Conservation (phyloP, 2,113 vertebrate species). For the Syrrhaptes paradoxus region DNA sequence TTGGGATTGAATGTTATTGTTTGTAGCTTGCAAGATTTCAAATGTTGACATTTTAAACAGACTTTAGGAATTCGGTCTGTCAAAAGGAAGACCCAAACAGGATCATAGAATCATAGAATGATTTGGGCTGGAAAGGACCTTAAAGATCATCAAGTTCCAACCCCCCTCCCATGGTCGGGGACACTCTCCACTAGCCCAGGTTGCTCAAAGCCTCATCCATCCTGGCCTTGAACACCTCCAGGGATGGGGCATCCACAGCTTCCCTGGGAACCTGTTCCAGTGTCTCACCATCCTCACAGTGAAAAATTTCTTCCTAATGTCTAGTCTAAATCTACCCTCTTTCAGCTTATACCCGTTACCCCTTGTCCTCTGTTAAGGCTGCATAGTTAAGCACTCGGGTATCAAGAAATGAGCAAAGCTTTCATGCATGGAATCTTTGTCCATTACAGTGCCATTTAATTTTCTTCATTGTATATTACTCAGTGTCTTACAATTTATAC, state of each 20-base stretch:
- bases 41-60: neutral
- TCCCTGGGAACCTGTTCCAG: no score
- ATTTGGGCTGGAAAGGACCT: no score
- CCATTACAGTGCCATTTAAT: neutral
- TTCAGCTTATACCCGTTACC: no score
- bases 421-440: neutral
- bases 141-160: no score
- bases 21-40: neutral
- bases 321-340: no score
- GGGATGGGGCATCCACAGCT: no score
- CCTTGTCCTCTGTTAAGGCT: neutral
- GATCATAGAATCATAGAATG: neutral
- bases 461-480: neutral
- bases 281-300: no score
- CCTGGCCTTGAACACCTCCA: no score
- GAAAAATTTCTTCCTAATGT: no score
- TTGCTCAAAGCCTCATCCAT: no score
- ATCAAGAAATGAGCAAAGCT: constrained; percentile 13
- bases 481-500: neutral
- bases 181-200: no score
- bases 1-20: constrained; percentile 12
- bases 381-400: constrained; percentile 43
- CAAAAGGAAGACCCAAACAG: neutral
- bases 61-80: neutral
- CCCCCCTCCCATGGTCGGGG: no score